Evolutionary conservation across 1,140 invertebrate species (phyloP), one percentile per base, ranked within the genome.

Genomic region (Eubasilissa regina): DNA sequence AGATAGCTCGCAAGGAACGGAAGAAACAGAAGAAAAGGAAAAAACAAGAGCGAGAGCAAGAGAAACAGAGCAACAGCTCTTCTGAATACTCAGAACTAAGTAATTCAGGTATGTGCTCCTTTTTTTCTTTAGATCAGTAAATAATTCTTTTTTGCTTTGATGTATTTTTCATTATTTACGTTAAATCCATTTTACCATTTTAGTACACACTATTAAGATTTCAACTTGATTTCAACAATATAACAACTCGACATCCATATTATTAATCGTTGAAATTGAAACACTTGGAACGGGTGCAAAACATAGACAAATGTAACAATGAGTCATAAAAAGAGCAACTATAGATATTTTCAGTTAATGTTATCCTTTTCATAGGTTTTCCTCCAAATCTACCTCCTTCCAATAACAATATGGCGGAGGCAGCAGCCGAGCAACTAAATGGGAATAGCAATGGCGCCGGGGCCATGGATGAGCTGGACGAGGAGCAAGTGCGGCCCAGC

Each of bases 21-120:
- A 94, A 93, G 86, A 92, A 92, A 85, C 93, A 94, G 83, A 94
- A 94, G 86, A 94, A 93, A 83, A 85, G 90, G 80, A 92, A 92
- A 87, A 93, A 93, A 84, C 88, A 92, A 66, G 87, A 91, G 80
- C 87, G 86, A 73, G 88, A 91, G 43, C 51, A 73, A 9, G 70
- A 83, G 17, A 82, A 78, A 62, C 64, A 70, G 13, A 81, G 68
- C 55, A 81, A 74, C 72, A 83, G 82, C 55, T 83, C 82, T 44
- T 81, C 79, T 17, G 79, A 83, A 21, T 75, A 78, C 51, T 83
- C 82, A 47, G 82, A 83, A 74, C 51, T 83, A 25, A 83, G 82
- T 45, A 83, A 83, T 70, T 82, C 82, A 81, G 82, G 82, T 83
- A 75, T 21, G n/a, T n/a, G n/a, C n/a, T n/a, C n/a, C n/a, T n/a